These are phyloP conservation scores for Linyphia triangularis DNA, from an alignment of 2,888 invertebrate species.

Conservation along the genomic window DNA sequence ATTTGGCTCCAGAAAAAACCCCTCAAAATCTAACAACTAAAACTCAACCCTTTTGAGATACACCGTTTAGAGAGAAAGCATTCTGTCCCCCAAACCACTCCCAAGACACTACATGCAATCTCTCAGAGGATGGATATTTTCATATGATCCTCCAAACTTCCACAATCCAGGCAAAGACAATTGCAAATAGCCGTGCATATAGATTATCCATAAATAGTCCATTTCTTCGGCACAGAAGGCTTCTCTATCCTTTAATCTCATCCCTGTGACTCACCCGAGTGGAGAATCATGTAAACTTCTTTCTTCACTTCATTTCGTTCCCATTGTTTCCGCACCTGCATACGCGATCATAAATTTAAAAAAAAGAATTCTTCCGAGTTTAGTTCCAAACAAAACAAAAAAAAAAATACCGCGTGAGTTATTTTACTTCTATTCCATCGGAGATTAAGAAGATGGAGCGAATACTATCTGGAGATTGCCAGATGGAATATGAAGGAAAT, in stretches of 20 bases:
- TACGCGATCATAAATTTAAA: slow-evolving; percentile 9
- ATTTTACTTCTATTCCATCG: slow-evolving; percentile 25
- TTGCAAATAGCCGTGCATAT: slow-evolving; percentile 26
- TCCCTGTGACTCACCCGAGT: slow-evolving; percentile 28
- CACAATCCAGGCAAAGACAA: not conserved
- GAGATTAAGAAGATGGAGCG: slow-evolving; percentile 42
- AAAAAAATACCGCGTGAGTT: slow-evolving; percentile 19
- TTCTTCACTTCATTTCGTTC: not conserved
- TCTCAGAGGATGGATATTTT: no score
- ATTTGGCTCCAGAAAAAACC: no score
- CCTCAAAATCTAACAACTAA: no score
- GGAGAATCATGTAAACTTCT: slow-evolving; percentile 40
- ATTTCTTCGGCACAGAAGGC: not conserved
- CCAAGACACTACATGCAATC: no score
- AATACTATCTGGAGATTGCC: not conserved
- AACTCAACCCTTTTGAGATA: no score
- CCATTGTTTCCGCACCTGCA: slow-evolving; percentile 20
- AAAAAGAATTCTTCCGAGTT: not conserved
- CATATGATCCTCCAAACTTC: no score
- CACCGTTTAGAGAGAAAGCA: no score
- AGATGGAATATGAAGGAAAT: not conserved
- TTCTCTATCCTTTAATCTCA: slow-evolving; percentile 16
- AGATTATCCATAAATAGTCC: slow-evolving; percentile 53
- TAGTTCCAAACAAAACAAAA: not conserved
- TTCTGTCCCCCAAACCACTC: no score